Evolutionary conservation across 2,113 vertebrate genomes (phyloP).

Genomic region (Psilopogon haemacephalus): DNA sequence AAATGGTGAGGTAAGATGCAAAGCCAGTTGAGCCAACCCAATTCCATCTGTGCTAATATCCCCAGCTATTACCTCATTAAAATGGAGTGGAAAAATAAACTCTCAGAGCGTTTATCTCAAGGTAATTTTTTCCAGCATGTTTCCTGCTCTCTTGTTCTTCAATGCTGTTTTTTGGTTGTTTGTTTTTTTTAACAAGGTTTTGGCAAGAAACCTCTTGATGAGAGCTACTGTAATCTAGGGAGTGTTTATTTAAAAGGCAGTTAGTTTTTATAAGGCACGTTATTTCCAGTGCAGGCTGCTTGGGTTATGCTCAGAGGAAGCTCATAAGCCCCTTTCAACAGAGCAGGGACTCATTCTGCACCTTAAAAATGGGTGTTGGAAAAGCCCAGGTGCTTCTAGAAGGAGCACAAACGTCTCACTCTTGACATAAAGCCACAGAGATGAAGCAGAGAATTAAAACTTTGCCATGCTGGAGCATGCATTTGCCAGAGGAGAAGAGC

Average conservation of each 20-base stretch:
- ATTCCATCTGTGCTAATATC: neutral
- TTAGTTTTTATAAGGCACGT: neutral
- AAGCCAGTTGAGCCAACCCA: neutral
- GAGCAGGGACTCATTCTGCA: neutral
- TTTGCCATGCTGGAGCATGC: too few species aligned
- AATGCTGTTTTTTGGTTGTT: accelerated
- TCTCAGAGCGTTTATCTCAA: neutral
- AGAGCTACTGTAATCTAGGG: neutral
- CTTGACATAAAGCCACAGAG: too few species aligned
- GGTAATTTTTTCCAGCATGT: neutral
- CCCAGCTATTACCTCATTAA: neutral
- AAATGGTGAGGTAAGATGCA: neutral
- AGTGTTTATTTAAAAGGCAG: neutral
- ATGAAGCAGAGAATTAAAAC: too few species aligned
- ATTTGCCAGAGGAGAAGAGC: too few species aligned
- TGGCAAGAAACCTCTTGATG: neutral
- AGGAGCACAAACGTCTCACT: neutral
- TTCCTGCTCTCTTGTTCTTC: neutral
- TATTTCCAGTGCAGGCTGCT: neutral
- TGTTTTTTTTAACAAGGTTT: neutral
- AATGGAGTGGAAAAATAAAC: neutral
- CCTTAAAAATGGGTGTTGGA: neutral
- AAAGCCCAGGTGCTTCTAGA: neutral
- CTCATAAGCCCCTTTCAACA: neutral
- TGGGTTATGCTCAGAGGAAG: neutral